Evolutionary conservation across 2,113 vertebrate genomes (phyloP).

Genomic region (Muntiacus muntjak): DNA sequence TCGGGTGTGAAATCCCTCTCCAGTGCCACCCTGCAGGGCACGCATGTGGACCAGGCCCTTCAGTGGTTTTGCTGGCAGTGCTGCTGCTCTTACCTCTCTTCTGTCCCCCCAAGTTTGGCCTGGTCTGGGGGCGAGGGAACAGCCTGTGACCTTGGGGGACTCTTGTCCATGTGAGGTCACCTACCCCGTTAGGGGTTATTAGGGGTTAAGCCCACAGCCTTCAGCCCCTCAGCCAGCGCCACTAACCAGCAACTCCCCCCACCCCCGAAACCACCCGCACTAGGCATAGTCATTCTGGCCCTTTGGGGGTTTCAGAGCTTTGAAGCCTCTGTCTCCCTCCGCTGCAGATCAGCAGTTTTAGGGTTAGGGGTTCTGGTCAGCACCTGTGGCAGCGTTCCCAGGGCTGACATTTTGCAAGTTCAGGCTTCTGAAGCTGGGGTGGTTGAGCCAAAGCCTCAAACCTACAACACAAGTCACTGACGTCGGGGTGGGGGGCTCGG

Average conservation of each 20-base stretch:
- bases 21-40: background rate
- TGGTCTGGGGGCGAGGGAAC: background rate
- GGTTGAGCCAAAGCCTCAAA: background rate
- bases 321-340: background rate
- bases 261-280: background rate
- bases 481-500: fast-evolving
- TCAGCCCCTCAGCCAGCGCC: background rate
- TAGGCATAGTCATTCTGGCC: background rate
- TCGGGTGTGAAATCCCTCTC: background rate
- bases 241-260: background rate
- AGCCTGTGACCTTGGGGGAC: background rate
- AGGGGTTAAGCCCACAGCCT: background rate
- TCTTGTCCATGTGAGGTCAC: background rate
- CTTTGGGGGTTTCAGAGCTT: background rate
- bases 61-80: background rate
- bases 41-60: background rate
- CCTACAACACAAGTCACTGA: background rate
- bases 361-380: background rate
- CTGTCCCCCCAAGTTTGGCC: background rate
- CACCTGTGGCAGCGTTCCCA: background rate
- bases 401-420: background rate
- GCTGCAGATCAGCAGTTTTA: background rate
- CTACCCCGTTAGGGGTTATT: background rate
- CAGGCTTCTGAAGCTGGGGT: background rate
- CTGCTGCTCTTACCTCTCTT: background rate